Evolutionary conservation across 2,113 vertebrate species (phyloP), one percentile per base, ranked within the genome.

Genomic region (Psittacula cyanocephala): DNA sequence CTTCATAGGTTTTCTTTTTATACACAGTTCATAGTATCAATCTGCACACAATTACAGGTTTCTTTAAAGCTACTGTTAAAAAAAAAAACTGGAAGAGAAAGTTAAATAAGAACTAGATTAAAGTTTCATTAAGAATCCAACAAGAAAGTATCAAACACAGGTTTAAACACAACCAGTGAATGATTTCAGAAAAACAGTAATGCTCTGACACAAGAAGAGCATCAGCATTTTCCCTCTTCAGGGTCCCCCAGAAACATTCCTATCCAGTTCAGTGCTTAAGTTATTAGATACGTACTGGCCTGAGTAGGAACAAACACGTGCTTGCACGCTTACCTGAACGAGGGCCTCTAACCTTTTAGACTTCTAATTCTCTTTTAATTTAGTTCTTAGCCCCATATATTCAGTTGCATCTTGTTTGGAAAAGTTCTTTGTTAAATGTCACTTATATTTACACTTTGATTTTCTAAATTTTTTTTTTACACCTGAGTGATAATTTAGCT

Each of bases 401-500:
- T 95, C 94, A 97, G 95, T 83, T 97, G 95, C 94, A 97, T 89
- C 96, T 98, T 95, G 95, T 96, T 97, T 97, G 96, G 97, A 97
- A 97, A 97, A 98, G 91, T 92, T 98, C n/a, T 97, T 97, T 67
- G 95, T 97, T 98, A 98, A 97, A 98, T 92, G 96, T 95, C 95
- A 96, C 93, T 97, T 98, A 95, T 98, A 98, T 98, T 98, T 98
- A 98, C 98, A 98, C 72, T 97, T 97, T 82, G 96, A 97, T 94
- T 96, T 97, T 97, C 67, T 69, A 59, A 35, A 35, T 59, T 33
- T 65, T 67, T 37, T 83, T 88, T 94, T 87, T 71, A 95, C 98
- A 98, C 98, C 98, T 98, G 98, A 98, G 98, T 95, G 98, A 98
- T 98, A 98, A 97, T 97, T 98, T 97, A 97, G 97, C 97, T 97